Conservation (phyloP, 2,888 invertebrate genomes). For the Dexiosoma caninum region DNA sequence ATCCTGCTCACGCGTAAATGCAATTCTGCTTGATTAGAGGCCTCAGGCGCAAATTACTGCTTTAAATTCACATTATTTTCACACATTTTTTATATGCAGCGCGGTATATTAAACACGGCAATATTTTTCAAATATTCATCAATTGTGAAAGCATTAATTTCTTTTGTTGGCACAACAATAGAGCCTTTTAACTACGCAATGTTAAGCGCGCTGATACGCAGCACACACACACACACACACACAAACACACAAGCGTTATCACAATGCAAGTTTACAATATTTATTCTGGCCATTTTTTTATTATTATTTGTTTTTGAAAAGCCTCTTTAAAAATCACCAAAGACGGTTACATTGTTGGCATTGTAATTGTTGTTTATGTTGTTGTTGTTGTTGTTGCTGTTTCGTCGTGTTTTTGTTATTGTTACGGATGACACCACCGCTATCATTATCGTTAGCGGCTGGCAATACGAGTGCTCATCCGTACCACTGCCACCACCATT, state of each 20-base stretch:
- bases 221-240: not conserved
- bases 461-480: conserved; percentile 29
- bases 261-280: not conserved
- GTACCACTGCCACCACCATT: conserved; percentile 33
- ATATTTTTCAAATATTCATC: no score
- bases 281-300: conserved; percentile 46
- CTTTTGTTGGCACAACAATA: conserved; percentile 13
- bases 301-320: conserved; percentile 14
- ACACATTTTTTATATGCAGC: no score
- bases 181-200: conserved; percentile 40
- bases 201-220: not conserved
- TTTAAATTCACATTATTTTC: no score
- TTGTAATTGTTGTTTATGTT: conserved; percentile 24
- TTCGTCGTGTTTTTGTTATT: conserved; percentile 57
- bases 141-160: conserved; percentile 9
- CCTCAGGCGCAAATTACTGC: no score
- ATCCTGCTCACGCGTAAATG: no score
- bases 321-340: not conserved
- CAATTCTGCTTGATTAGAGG: no score
- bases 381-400: conserved; percentile 52
- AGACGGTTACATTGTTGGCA: conserved; percentile 7
- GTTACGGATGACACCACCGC: conserved; percentile 58
- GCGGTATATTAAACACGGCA: no score
- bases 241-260: no score
- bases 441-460: conserved; percentile 58